Evolutionary conservation across 2,888 invertebrate genomes (phyloP), one percentile per base, ranked within the genome.

Genomic region (Sphinx pinastri): DNA sequence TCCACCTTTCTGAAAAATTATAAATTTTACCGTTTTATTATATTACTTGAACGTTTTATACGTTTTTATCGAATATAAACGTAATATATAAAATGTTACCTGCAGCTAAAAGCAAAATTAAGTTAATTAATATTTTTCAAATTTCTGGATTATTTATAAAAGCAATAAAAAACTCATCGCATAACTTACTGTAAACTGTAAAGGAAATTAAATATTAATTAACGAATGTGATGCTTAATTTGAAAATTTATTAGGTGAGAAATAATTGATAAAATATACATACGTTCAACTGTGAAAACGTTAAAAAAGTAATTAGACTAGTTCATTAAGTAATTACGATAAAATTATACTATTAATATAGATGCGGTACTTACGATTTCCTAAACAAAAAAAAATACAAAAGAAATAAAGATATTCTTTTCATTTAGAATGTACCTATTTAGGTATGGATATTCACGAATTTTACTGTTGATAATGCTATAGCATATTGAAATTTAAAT

Each of bases 1-100:
- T 12, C 63, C 63, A 47, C 63, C 63, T 63, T 63, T 63, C 63
- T 63, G 19, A 2, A 55, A 55, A 55, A 55, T 19, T 47, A 47
- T 49, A 13, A 49, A 7, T 58, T 38, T 38, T 7, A 38, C 4
- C 38, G 38, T 5, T 38, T 38, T 38, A 8, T 38, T 38, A 38
- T 38, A 2, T 38, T 5, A 0, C 8, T 38, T 4, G 0, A 5
- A 38, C 38, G 8, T 45, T 45, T n/a, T n/a, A 10, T n/a, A 45
- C 4, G 4, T n/a, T 16, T 16, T 45, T 25, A 25, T 2, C 25
- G 25, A 25, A 25, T 25, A 25, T 14, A 3, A 3, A 47, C 45
- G 12, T 25, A 4, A 19, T 14, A 11, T 47, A n/a, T 2, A 14
- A 45, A 13, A n/a, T 12, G 11, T 49, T 63, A 63, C 63, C 63